These are phyloP conservation scores for Tenthredo notha DNA, from an alignment of 2,888 invertebrate genomes.

Conservation along the genomic window DNA sequence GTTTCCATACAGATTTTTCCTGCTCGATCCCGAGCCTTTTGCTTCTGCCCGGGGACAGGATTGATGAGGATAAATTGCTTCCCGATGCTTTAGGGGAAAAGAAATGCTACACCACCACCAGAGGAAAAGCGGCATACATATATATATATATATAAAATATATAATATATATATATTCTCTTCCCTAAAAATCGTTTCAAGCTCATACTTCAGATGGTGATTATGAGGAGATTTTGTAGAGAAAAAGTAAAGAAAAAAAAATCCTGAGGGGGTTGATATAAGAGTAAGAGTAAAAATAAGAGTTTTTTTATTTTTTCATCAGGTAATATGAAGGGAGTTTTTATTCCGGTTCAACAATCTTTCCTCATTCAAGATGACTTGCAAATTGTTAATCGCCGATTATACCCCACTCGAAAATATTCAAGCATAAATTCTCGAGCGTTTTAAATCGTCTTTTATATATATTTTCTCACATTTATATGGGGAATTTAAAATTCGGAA, in stretches of 20 bases:
- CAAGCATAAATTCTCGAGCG: neutral
- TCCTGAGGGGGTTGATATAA: neutral
- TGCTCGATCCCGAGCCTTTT: neutral
- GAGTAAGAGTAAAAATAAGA: neutral
- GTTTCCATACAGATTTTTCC: neutral
- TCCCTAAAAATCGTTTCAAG: neutral
- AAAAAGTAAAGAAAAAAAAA: neutral
- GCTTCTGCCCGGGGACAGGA: neutral
- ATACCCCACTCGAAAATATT: neutral
- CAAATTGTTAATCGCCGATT: neutral
- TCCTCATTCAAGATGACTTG: neutral
- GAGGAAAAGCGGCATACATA: neutral
- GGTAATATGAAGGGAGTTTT: neutral
- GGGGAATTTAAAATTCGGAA: no score
- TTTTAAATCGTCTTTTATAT: neutral
- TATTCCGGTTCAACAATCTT: neutral
- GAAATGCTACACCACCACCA: neutral
- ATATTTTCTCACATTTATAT: neutral
- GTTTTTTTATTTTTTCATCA: neutral
- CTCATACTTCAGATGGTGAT: neutral
- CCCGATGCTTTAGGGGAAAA: neutral
- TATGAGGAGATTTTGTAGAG: neutral
- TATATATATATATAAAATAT: neutral
- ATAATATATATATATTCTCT: neutral
- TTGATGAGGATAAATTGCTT: constrained; percentile 30